Percentiles rank a stretch among this genome's conserved stretches.
Evolutionary conservation across 2,797 vertebrate genomes (phyloP).

Genomic region (Nyctibius grandis): DNA sequence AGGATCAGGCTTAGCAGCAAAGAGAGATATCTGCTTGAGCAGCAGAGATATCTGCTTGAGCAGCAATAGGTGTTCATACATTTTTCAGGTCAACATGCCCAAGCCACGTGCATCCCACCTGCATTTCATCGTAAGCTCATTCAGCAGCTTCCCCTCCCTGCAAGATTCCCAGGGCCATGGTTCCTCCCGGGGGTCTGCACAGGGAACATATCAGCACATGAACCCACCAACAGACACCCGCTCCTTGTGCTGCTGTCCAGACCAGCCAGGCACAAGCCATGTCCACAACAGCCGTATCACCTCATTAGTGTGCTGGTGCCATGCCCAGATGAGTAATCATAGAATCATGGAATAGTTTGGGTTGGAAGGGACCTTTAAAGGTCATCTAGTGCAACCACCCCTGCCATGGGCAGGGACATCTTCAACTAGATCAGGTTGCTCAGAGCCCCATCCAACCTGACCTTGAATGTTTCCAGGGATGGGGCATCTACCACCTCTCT

Average conservation of each 20-base stretch:
- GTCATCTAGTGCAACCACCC: too few relatives aligned
- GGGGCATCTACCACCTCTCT: too few relatives aligned
- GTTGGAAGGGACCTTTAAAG: too few relatives aligned
- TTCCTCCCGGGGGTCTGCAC: not conserved
- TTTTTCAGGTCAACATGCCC: not conserved
- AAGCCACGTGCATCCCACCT: not conserved
- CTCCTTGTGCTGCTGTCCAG: rapidly evolving
- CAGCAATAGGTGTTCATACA: not conserved
- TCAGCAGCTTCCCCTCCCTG: not conserved
- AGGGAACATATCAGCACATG: not conserved
- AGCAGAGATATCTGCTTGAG: not conserved
- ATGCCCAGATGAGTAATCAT: rapidly evolving
- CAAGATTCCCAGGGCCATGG: rapidly evolving
- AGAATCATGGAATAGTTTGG: too few relatives aligned
- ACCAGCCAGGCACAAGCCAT: not conserved
- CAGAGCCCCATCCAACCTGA: too few relatives aligned
- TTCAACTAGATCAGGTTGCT: too few relatives aligned
- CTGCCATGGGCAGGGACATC: too few relatives aligned
- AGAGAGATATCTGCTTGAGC: not conserved
- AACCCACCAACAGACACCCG: not conserved
- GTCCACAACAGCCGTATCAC: rapidly evolving
- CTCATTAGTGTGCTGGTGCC: rapidly evolving
- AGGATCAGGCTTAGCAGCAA: not conserved
- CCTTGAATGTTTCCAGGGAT: too few relatives aligned
- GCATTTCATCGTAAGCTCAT: not conserved